phyloP scores from a whole-genome alignment of 2,888 invertebrate species.

The Dryocosmus kuriphilus region DNA sequence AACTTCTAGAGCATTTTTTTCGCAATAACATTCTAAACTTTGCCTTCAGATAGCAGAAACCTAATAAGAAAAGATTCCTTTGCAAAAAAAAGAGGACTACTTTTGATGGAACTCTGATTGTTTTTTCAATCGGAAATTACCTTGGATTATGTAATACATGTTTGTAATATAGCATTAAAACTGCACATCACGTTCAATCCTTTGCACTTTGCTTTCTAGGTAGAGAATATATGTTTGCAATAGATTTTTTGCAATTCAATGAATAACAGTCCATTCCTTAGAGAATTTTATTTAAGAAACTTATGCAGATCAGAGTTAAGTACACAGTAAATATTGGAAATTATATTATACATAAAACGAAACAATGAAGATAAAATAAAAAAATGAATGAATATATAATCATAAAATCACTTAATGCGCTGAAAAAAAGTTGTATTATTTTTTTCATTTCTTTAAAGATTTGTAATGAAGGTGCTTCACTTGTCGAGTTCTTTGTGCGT shows the following conservation, averaged over 20 bases:
- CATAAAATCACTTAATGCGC: neutral
- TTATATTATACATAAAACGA: too few species aligned
- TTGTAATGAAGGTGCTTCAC: neutral
- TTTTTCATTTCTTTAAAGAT: neutral
- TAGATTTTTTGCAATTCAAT: neutral
- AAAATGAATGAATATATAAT: too few species aligned
- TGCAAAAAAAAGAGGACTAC: neutral
- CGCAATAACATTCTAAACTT: too few species aligned
- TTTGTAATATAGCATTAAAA: constrained; percentile 10
- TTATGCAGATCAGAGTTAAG: too few species aligned
- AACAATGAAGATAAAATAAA: too few species aligned
- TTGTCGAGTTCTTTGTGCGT: neutral
- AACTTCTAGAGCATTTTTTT: too few species aligned
- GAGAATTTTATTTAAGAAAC: too few species aligned
- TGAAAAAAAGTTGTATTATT: neutral
- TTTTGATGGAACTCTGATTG: neutral
- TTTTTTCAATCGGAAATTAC: neutral
- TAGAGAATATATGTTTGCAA: neutral
- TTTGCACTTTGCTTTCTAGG: neutral
- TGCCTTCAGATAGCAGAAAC: too few species aligned
- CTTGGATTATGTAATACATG: constrained; percentile 16
- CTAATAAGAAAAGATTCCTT: neutral
- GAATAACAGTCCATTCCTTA: neutral
- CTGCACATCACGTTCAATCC: neutral
- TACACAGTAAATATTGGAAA: too few species aligned